These are phyloP conservation scores for Lathamus discolor DNA, from an alignment of 2,113 vertebrate genomes.

Conservation along the genomic window DNA sequence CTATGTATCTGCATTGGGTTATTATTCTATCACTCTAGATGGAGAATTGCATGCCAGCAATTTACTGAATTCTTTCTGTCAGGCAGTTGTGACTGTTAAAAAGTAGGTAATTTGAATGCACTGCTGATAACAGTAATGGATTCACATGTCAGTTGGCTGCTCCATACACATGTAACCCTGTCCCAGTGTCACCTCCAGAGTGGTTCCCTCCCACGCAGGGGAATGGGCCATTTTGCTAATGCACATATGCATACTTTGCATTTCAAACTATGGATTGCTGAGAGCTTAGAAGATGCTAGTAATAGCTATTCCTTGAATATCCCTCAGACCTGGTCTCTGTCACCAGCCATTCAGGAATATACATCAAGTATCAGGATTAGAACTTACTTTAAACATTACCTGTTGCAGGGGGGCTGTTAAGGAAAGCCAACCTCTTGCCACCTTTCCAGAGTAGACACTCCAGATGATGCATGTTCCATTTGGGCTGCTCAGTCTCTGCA, in stretches of 20 bases:
- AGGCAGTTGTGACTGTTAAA: constrained; percentile 32
- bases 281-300: background rate
- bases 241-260: constrained; percentile 13
- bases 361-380: background rate
- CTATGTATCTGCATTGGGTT: background rate
- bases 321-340: background rate
- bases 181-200: constrained; percentile 53
- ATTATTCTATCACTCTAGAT: background rate
- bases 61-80: constrained; percentile 5
- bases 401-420: background rate
- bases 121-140: constrained; percentile 61
- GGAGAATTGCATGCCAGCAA: background rate
- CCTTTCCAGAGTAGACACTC: background rate
- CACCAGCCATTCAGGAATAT: background rate
- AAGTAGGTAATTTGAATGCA: constrained; percentile 62
- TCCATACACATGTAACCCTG: constrained; percentile 13
- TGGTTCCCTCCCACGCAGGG: background rate
- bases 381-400: background rate
- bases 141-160: constrained; percentile 43
- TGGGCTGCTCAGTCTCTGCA: background rate
- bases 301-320: background rate
- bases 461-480: background rate
- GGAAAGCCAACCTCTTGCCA: background rate
- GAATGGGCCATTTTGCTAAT: constrained; percentile 45
- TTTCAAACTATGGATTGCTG: constrained; percentile 20